Evolutionary conservation across 2,113 vertebrate genomes (phyloP).

Genomic region (Spea bombifrons): DNA sequence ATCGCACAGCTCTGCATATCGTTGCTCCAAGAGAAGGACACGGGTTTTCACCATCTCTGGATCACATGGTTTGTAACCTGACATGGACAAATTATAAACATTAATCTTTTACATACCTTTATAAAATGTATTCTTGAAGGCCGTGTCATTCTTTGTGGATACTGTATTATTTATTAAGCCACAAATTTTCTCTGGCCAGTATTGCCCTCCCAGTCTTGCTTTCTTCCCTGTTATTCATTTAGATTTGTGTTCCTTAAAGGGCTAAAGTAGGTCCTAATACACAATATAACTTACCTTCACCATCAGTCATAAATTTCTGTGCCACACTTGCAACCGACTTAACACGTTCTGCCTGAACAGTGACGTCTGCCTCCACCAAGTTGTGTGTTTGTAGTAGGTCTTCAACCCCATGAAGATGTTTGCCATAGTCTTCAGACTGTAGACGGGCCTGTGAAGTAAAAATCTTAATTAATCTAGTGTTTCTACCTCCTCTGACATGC

Average conservation of each 20-base stretch:
- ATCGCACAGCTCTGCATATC: conserved; percentile 77
- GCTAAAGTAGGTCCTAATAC: too few species aligned
- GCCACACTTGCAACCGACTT: conserved; percentile 74
- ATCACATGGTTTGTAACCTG: conserved; percentile 86
- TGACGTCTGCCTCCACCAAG: conserved; percentile 87
- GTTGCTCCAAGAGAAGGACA: conserved; percentile 70
- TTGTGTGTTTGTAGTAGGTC: conserved; percentile 88
- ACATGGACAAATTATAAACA: not conserved
- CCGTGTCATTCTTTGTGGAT: not conserved
- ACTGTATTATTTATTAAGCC: not conserved
- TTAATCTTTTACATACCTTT: too few species aligned
- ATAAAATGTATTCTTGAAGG: not conserved
- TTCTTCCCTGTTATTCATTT: not conserved
- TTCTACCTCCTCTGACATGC: too few species aligned
- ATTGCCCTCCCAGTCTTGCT: too few species aligned
- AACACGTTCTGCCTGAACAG: conserved; percentile 84
- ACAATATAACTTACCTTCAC: conserved; percentile 66
- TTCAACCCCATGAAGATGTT: conserved; percentile 87
- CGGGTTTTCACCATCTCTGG: conserved; percentile 79
- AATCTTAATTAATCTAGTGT: not conserved
- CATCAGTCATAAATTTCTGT: conserved; percentile 71
- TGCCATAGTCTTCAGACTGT: conserved; percentile 86
- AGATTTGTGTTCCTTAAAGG: not conserved
- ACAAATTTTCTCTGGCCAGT: not conserved
- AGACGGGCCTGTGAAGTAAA: conserved; percentile 70